phyloP scores from a whole-genome alignment of 2,113 vertebrate species.

The Balaeniceps rex region DNA sequence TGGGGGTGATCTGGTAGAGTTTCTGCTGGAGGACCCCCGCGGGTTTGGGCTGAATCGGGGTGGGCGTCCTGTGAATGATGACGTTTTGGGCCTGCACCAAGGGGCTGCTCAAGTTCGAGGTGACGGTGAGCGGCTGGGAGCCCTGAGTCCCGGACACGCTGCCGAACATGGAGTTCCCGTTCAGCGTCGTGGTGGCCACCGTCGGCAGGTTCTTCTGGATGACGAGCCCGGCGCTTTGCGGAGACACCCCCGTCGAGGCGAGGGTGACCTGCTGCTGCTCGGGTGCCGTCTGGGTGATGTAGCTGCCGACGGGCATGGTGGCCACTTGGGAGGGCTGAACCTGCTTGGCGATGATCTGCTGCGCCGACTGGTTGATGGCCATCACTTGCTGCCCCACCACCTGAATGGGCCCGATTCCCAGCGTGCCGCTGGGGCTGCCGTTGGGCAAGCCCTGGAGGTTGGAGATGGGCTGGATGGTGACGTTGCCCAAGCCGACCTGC shows the following conservation, averaged over 20 bases:
- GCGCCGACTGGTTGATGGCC: constrained; percentile 91
- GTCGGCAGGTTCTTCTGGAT: constrained; percentile 83
- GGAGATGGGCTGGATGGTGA: constrained; percentile 92
- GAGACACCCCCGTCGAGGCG: constrained; percentile 68
- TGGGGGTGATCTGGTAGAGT: constrained; percentile 83
- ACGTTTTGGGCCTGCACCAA: constrained; percentile 86
- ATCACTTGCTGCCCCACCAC: constrained; percentile 95
- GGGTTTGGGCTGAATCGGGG: constrained; percentile 95
- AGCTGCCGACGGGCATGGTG: constrained; percentile 78
- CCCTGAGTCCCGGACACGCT: constrained; percentile 66
- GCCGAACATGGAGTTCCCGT: constrained; percentile 72
- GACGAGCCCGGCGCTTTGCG: constrained; percentile 80
- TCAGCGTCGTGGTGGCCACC: constrained; percentile 65
- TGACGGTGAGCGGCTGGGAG: constrained; percentile 79
- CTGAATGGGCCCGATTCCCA: constrained; percentile 93
- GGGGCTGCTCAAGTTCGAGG: constrained; percentile 76
- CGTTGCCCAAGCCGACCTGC: constrained; percentile 89
- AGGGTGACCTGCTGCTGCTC: constrained; percentile 78
- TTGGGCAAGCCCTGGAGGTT: constrained; percentile 89
- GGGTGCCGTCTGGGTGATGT: constrained; percentile 82
- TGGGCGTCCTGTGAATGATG: constrained; percentile 93
- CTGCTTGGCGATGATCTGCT: constrained; percentile 87
- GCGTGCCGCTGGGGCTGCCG: constrained; percentile 83
- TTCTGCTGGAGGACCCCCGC: constrained; percentile 87
- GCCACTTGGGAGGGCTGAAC: constrained; percentile 68